These are phyloP conservation scores for Heliconius eleuchia DNA, from an alignment of 1,140 invertebrate species.

Conservation along the genomic window DNA sequence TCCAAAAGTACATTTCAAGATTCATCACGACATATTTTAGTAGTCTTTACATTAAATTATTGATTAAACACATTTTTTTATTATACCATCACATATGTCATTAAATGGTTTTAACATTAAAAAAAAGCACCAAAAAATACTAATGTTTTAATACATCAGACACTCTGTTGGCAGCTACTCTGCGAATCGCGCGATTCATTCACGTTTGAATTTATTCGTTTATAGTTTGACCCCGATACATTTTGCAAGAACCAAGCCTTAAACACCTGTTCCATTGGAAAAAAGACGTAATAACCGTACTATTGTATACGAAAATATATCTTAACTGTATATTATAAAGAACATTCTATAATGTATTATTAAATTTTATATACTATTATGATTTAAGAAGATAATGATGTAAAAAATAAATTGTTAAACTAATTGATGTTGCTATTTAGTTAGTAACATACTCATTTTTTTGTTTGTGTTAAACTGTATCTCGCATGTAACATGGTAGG, in stretches of 20 bases:
- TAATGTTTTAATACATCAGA: background rate
- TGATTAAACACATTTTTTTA: too few species aligned
- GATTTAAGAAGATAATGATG: background rate
- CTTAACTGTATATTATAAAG: background rate
- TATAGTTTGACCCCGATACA: slow-evolving; percentile 54
- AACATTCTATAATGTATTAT: background rate
- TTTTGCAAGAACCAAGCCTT: slow-evolving; percentile 53
- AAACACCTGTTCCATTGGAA: slow-evolving; percentile 13
- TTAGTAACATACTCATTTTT: background rate
- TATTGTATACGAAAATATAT: slow-evolving; percentile 18
- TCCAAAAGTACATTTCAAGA: too few species aligned
- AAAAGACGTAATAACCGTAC: background rate
- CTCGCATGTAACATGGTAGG: background rate
- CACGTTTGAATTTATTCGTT: slow-evolving; percentile 51
- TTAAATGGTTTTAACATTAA: background rate
- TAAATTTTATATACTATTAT: background rate
- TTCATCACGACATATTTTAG: too few species aligned
- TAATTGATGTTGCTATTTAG: slow-evolving; percentile 10
- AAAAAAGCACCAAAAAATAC: background rate
- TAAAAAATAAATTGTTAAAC: slow-evolving; percentile 10
- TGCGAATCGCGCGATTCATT: slow-evolving; percentile 44
- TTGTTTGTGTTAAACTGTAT: background rate
- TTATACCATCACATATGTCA: too few species aligned
- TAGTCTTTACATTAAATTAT: too few species aligned
- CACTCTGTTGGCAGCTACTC: slow-evolving; percentile 26